Evolutionary conservation across 2,113 vertebrate genomes (phyloP).

Genomic region (Corythoichthys haematopterus): DNA sequence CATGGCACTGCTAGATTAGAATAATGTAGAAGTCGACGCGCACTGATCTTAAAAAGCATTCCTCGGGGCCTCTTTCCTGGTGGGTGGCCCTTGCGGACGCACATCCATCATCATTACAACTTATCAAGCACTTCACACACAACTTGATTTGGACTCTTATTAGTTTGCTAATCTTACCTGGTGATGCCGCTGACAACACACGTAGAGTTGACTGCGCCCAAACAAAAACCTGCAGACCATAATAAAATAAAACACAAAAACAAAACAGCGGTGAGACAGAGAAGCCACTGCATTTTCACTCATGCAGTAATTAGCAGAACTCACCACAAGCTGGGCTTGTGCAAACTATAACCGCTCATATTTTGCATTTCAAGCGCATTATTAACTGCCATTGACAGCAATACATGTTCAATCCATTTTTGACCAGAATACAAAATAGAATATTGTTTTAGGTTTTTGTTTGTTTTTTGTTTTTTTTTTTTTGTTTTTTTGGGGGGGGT

Average conservation of each 20-base stretch:
- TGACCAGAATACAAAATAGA: too few relatives aligned
- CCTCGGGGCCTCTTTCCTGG: constrained; percentile 45
- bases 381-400: too few relatives aligned
- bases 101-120: neutral
- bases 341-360: neutral
- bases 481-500: too few relatives aligned
- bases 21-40: too few relatives aligned
- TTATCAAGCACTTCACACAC: neutral
- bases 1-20: neutral
- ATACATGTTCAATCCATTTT: too few relatives aligned
- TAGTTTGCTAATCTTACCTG: too few relatives aligned
- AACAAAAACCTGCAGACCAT: neutral
- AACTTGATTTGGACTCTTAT: too few relatives aligned
- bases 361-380: neutral
- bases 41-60: constrained; percentile 59
- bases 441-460: too few relatives aligned
- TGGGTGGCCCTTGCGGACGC: constrained; percentile 61
- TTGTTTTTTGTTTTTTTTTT: too few relatives aligned
- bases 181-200: too few relatives aligned
- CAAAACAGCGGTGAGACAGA: neutral
- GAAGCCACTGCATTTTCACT: neutral
- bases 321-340: neutral
- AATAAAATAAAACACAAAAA: neutral
- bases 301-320: neutral
- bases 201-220: too few relatives aligned